Conservation (phyloP, 2,888 invertebrate species). For the Lepidocyrtinus sp. region DNA sequence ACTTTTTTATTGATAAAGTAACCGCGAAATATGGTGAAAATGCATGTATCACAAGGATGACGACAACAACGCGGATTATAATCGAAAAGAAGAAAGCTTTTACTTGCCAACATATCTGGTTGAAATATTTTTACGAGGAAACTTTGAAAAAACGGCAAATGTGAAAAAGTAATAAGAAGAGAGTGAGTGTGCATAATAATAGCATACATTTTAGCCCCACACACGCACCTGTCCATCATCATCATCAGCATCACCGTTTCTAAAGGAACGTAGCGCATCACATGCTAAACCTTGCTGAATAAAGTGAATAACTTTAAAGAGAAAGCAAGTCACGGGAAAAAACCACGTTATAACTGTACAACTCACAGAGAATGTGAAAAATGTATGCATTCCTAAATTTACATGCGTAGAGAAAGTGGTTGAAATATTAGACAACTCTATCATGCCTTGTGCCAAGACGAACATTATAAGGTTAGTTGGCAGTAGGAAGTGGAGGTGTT, state of each 20-base stretch:
- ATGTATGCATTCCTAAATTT: slow-evolving; percentile 20
- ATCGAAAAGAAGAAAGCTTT: not conserved
- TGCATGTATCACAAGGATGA: slow-evolving; percentile 29
- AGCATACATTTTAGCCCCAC: slow-evolving; percentile 27
- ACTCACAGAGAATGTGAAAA: not conserved
- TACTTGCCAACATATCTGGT: slow-evolving; percentile 20
- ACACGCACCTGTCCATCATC: slow-evolving; percentile 59
- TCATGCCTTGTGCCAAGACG: slow-evolving; percentile 57
- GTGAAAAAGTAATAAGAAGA: not conserved
- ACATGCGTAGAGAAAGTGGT: slow-evolving; percentile 5
- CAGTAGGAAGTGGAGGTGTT: no score
- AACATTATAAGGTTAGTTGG: no score
- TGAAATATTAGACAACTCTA: slow-evolving; percentile 53
- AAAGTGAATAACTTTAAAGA: no score
- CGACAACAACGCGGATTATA: slow-evolving; percentile 1
- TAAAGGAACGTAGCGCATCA: not conserved
- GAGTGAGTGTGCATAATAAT: slow-evolving; percentile 44
- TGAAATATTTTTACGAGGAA: not conserved
- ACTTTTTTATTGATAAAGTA: no score
- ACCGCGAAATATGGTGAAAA: slow-evolving; percentile 24
- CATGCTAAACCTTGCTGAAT: slow-evolving; percentile 33
- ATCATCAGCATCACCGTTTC: slow-evolving; percentile 27
- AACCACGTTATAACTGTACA: slow-evolving; percentile 14
- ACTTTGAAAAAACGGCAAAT: not conserved
- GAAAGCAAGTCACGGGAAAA: slow-evolving; percentile 1